phyloP scores from a whole-genome alignment of 1,140 invertebrate species.

The Drosophila yakuba region DNA sequence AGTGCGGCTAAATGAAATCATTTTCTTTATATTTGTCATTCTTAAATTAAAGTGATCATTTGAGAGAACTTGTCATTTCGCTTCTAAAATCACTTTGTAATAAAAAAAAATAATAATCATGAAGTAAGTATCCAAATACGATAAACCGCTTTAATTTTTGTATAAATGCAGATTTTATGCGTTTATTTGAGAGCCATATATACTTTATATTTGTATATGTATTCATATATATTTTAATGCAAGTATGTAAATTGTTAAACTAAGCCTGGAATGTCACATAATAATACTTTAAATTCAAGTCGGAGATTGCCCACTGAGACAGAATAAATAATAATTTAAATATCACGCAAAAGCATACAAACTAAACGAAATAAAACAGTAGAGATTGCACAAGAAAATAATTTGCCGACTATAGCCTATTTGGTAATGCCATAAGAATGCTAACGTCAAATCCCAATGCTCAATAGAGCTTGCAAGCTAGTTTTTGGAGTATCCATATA shows the following conservation, averaged over 20 bases:
- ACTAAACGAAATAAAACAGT: conserved; percentile 47
- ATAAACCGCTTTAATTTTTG: conserved; percentile 5
- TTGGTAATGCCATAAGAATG: conserved; percentile 47
- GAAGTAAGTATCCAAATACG: not conserved
- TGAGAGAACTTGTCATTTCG: too few relatives aligned
- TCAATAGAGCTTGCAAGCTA: conserved; percentile 51
- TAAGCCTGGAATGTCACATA: conserved; percentile 54
- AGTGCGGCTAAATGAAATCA: too few relatives aligned
- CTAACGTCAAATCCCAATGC: conserved; percentile 42
- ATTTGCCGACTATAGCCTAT: conserved; percentile 30
- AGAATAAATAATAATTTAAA: conserved; percentile 52
- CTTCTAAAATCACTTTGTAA: not conserved
- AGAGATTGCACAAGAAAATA: conserved; percentile 43
- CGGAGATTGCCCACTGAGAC: conserved; percentile 50
- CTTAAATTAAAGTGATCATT: too few relatives aligned
- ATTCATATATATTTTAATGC: conserved; percentile 67
- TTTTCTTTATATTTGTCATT: too few relatives aligned
- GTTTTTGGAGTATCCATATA: conserved; percentile 37
- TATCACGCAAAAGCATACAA: conserved; percentile 62
- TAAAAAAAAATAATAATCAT: not conserved
- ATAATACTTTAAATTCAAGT: conserved; percentile 68
- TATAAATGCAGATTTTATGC: conserved; percentile 78
- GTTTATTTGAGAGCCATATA: conserved; percentile 74
- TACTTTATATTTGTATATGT: conserved; percentile 59
- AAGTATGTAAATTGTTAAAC: conserved; percentile 57